A percentile compares a stretch with the other conserved stretches of the same genome.
These are phyloP conservation scores for Agrilus mali DNA, from an alignment of 2,888 invertebrate genomes.

Conservation along the genomic window DNA sequence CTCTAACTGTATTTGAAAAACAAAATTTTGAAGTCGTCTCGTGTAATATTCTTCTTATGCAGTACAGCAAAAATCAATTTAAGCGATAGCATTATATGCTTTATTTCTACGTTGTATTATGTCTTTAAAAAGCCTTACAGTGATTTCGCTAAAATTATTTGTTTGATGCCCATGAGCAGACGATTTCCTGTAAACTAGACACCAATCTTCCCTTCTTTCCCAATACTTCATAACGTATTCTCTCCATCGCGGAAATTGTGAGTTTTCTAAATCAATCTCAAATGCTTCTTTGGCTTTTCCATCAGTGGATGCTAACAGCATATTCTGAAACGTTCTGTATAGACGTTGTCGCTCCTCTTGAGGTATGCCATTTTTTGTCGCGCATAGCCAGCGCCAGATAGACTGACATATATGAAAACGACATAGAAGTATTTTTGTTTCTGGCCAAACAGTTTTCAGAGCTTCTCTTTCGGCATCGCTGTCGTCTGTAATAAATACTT, in stretches of 20 bases:
- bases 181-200: background rate
- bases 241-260: background rate
- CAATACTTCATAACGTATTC: background rate
- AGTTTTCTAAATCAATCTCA: no score
- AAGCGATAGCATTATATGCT: conserved; percentile 8
- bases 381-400: conserved; percentile 7
- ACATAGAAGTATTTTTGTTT: conserved; percentile 6
- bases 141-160: background rate
- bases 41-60: conserved; percentile 8
- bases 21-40: background rate
- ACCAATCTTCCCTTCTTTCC: background rate
- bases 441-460: conserved; percentile 7
- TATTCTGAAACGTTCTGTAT: no score
- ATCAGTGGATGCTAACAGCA: no score
- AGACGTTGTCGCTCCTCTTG: no score
- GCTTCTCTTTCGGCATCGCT: conserved; percentile 9
- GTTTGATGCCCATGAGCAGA: conserved; percentile 1
- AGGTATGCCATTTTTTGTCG: conserved; percentile 6
- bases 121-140: background rate
- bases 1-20: background rate
- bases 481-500: conserved; percentile 8
- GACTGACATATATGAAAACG: conserved; percentile 7
- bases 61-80: conserved; percentile 9
- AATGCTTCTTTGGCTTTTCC: no score
- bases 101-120: background rate